A percentile compares a stretch with the other conserved stretches of the same genome.
Conservation (phyloP, 1,140 invertebrate genomes). For the Littorina saxatilis region DNA sequence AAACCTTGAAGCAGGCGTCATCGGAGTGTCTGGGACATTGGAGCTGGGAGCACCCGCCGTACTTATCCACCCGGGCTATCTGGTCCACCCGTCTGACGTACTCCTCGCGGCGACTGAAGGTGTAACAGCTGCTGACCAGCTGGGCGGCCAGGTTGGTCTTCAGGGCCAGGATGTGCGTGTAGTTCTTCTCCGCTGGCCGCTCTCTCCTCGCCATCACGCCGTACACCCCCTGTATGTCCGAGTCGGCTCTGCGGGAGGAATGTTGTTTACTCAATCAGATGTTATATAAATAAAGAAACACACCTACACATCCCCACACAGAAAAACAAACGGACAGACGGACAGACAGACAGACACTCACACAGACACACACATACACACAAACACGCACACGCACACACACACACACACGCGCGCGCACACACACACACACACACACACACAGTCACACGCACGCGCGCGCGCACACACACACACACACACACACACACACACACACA, state of each 20-base stretch:
- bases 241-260: background rate
- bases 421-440: too few species aligned
- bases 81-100: constrained; percentile 78
- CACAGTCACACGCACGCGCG: too few species aligned
- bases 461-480: background rate
- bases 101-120: constrained; percentile 76
- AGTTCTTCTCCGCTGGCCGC: background rate
- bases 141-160: constrained; percentile 76
- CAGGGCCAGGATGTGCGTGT: constrained; percentile 30
- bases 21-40: constrained; percentile 6
- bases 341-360: too few species aligned
- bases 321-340: too few species aligned
- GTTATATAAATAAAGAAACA: too few species aligned
- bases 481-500: background rate
- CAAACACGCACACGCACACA: too few species aligned
- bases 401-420: too few species aligned
- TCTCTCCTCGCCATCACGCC: background rate
- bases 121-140: constrained; percentile 81
- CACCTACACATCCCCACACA: too few species aligned
- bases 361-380: too few species aligned
- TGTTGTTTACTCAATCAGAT: background rate
- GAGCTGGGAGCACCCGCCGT: constrained; percentile 76
- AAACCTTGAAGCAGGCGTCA: constrained; percentile 18
- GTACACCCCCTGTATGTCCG: constrained; percentile 10
- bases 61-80: constrained; percentile 77